phyloP scores from a whole-genome alignment of 2,113 vertebrate species.

The Eonycteris spelaea region DNA sequence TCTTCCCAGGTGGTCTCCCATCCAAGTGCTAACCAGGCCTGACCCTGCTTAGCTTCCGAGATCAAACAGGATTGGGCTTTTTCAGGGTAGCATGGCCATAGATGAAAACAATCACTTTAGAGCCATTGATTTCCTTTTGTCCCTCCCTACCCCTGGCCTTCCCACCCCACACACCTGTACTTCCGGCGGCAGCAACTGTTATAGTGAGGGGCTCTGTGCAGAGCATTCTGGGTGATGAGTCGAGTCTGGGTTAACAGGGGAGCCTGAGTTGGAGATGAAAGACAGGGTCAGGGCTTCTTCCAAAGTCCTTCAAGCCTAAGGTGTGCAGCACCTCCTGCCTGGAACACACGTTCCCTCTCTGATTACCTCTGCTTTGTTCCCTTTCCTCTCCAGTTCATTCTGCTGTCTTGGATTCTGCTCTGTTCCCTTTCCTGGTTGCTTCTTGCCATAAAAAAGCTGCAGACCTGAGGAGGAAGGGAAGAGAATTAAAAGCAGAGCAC shows the following conservation, averaged over 20 bases:
- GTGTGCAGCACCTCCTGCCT: not conserved
- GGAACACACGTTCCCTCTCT: not conserved
- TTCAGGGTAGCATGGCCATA: too few relatives aligned
- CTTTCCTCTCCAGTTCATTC: conserved; percentile 78
- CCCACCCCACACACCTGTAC: conserved; percentile 77
- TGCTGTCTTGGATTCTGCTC: conserved; percentile 81
- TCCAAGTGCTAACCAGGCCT: too few relatives aligned
- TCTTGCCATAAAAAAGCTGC: conserved; percentile 89
- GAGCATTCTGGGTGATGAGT: conserved; percentile 86
- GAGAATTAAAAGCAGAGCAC: not conserved
- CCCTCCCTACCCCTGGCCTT: not conserved
- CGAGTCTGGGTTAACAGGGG: conserved; percentile 89
- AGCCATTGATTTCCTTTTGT: not conserved
- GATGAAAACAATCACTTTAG: not conserved
- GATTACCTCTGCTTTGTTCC: conserved; percentile 78
- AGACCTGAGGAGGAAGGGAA: conserved; percentile 71
- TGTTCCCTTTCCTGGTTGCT: conserved; percentile 74
- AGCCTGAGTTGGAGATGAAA: conserved; percentile 74
- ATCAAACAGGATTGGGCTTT: too few relatives aligned
- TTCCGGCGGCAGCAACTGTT: conserved; percentile 88
- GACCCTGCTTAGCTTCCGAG: too few relatives aligned
- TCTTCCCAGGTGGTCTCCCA: too few relatives aligned
- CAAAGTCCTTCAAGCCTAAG: rapidly evolving
- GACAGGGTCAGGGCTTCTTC: conserved; percentile 6
- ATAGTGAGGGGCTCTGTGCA: conserved; percentile 88